These are phyloP conservation scores for Nothobranchius kuhntae DNA, from an alignment of 2,113 vertebrate species.

Conservation along the genomic window DNA sequence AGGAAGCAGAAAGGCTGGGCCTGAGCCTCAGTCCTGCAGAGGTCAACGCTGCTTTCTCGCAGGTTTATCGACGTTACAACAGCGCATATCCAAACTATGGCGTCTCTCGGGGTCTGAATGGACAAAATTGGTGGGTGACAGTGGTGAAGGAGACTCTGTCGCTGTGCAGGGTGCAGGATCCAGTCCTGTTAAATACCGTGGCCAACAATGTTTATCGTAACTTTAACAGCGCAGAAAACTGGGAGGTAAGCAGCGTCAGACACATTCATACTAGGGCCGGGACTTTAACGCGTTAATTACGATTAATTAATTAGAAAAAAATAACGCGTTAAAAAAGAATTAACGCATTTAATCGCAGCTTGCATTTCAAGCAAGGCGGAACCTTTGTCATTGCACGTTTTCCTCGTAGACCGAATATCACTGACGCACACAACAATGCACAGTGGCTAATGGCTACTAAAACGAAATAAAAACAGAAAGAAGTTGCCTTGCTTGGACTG, in stretches of 20 bases:
- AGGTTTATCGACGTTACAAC: constrained; percentile 73
- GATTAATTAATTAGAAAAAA: too few relatives aligned
- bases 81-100: constrained; percentile 88
- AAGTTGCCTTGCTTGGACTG: too few relatives aligned
- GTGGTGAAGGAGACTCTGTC: constrained; percentile 84
- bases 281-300: too few relatives aligned
- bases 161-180: constrained; percentile 78
- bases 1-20: constrained; percentile 79
- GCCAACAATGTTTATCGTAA: constrained; percentile 84
- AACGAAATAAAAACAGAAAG: too few relatives aligned
- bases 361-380: too few relatives aligned
- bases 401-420: too few relatives aligned
- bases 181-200: constrained; percentile 65
- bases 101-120: constrained; percentile 79
- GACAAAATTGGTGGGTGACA: constrained; percentile 85
- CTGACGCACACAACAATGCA: too few relatives aligned
- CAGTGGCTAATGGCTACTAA: too few relatives aligned
- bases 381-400: too few relatives aligned
- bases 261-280: rapidly evolving
- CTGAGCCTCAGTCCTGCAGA: constrained; percentile 72
- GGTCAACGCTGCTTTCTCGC: constrained; percentile 78
- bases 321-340: too few relatives aligned
- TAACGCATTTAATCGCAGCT: too few relatives aligned
- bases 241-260: constrained; percentile 80
- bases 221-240: constrained; percentile 80